Percentiles rank a stretch among this genome's conserved stretches.
Evolutionary conservation across 64 coral and sea anemone genomes (phyloP).

Genomic region (Anthopleura sola): DNA sequence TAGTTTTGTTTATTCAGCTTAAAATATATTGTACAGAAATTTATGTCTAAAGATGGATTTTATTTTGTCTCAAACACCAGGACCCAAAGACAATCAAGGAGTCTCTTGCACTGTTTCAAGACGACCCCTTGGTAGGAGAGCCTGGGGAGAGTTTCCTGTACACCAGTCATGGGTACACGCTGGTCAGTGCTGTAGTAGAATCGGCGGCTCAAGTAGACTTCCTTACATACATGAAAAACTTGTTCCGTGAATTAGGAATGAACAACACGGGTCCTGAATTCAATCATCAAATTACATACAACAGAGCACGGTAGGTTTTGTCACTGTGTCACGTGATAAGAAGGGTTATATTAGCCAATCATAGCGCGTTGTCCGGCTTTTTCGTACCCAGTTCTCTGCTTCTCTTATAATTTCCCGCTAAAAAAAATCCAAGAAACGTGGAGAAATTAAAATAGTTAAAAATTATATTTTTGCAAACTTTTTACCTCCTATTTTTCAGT

Average conservation of each 20-base stretch:
- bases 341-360: no score
- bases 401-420: no score
- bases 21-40: no score
- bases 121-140: slow-evolving; percentile 62
- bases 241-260: slow-evolving; percentile 90
- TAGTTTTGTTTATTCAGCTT: no score
- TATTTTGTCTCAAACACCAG: slow-evolving; percentile 7
- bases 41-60: not conserved
- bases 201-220: slow-evolving; percentile 65
- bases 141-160: slow-evolving; percentile 83
- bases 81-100: slow-evolving; percentile 68
- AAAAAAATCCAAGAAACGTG: no score
- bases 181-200: slow-evolving; percentile 89
- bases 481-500: no score
- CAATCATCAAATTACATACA: slow-evolving; percentile 64
- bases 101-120: slow-evolving; percentile 76
- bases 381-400: no score
- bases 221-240: slow-evolving; percentile 67
- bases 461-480: no score
- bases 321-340: not conserved
- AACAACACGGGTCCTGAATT: slow-evolving; percentile 69
- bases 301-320: slow-evolving; percentile 76
- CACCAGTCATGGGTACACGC: slow-evolving; percentile 83
- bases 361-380: no score
- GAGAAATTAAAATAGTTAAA: no score